phyloP scores from a whole-genome alignment of 2,113 vertebrate species.

The Asarcornis scutulata region DNA sequence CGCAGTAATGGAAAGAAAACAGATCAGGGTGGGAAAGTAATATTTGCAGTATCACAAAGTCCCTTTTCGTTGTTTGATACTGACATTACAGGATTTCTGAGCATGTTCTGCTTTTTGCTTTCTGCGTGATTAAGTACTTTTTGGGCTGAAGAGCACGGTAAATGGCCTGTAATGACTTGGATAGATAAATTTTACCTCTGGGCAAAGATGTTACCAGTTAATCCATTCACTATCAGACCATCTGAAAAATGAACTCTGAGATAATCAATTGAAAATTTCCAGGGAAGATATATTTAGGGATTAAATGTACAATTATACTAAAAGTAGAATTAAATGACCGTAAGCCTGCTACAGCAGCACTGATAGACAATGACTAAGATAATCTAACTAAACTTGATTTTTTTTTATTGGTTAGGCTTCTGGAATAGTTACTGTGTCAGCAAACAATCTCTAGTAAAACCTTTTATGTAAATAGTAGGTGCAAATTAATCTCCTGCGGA shows the following conservation, averaged over 20 bases:
- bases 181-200: constrained; percentile 58
- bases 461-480: constrained; percentile 3
- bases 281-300: constrained; percentile 29
- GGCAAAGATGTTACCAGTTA: constrained; percentile 39
- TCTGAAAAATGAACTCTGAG: constrained; percentile 42
- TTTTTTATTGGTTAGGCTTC: neutral
- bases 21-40: neutral
- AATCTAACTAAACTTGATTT: neutral
- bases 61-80: neutral
- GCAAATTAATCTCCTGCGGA: neutral
- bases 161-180: constrained; percentile 58
- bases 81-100: constrained; percentile 5
- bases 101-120: constrained; percentile 39
- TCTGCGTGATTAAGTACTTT: constrained; percentile 52
- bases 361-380: neutral
- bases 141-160: constrained; percentile 24
- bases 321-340: constrained; percentile 47
- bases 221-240: constrained; percentile 8
- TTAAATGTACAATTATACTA: constrained; percentile 54
- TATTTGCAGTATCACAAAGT: neutral
- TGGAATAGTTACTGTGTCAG: neutral
- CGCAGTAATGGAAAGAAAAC: neutral
- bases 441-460: neutral
- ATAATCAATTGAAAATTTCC: constrained; percentile 37
- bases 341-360: neutral